Conservation (phyloP, 2,888 invertebrate species). For the Thymelicus sylvestris region DNA sequence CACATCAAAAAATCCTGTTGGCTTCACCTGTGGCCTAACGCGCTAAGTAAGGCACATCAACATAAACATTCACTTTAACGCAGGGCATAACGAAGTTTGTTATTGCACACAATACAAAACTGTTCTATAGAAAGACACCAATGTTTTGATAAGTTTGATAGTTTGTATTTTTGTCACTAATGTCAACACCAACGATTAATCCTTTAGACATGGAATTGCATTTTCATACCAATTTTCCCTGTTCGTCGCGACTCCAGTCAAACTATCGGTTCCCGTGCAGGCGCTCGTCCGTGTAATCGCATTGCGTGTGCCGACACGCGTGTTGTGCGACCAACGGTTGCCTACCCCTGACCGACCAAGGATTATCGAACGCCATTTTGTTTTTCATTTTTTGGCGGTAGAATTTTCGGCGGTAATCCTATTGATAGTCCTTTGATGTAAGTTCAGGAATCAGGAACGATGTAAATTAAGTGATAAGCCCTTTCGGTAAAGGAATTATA, state of each 20-base stretch:
- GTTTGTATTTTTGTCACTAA: not conserved
- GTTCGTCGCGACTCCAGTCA: constrained; percentile 12
- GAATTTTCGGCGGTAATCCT: constrained; percentile 26
- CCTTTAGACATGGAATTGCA: constrained; percentile 1
- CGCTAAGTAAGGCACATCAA: too few relatives aligned
- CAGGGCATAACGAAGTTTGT: too few relatives aligned
- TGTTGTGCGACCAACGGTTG: constrained; percentile 64
- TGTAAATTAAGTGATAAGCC: constrained; percentile 1
- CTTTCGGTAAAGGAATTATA: not conserved
- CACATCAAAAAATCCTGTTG: too few relatives aligned
- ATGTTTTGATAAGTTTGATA: too few relatives aligned
- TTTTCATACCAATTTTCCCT: constrained; percentile 32
- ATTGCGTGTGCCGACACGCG: constrained; percentile 56
- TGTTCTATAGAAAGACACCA: too few relatives aligned
- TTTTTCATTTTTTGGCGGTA: constrained; percentile 28
- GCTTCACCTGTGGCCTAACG: too few relatives aligned
- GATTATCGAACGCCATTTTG: constrained; percentile 45
- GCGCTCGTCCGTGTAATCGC: constrained; percentile 62
- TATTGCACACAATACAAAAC: too few relatives aligned
- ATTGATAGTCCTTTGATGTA: constrained; percentile 19
- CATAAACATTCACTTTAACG: too few relatives aligned
- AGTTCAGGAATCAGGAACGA: constrained; percentile 6
- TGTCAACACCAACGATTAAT: not conserved
- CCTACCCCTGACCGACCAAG: constrained; percentile 65
- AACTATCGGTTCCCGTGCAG: not conserved